Evolutionary conservation across 2,113 vertebrate genomes (phyloP), one percentile per base, ranked within the genome.

Genomic region (Ploceus nigricollis): DNA sequence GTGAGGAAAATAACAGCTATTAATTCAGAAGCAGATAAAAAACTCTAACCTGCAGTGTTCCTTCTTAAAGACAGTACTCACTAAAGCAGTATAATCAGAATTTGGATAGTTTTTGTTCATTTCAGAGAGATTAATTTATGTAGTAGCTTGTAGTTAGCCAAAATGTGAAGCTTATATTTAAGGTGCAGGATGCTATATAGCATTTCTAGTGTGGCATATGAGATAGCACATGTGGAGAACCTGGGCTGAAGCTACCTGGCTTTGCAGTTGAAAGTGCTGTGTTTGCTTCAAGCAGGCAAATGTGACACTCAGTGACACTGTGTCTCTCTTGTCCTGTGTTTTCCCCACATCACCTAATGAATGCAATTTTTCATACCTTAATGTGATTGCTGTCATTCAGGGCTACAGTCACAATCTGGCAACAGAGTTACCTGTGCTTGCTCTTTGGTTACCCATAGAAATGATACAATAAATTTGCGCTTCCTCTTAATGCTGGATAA

Each of bases 401-500:
- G 56, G 17, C 40, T 89, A 1, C 40, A 82, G 60, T 85, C 66
- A 39, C 21, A 85, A 18, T 48, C 37, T 89, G 77, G 24, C n/a
- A 60, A 10, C 3, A 23, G 44, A 0, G 5, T 75, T 92, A 84
- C 87, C 84, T 95, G 47, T 56, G 56, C 42, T 87, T 8, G 5
- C 81, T 84, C 81, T 86, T 91, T 73, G 42, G 63, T 88, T 93
- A 76, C 48, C 60, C 63, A 12, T 47, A 54, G 78, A 93, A 91
- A 83, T 91, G 73, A 47, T 53, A 5, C 15, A 17, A 8, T 78
- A 77, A 91, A 91, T 82, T 57, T 44, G n/a, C 57, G 72, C 28
- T 88, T 90, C 35, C 3, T 93, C 66, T 81, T 92, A 69, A 64
- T 93, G 82, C 73, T 71, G 54, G 88, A 91, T 95, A 88, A 94